Evolutionary conservation across 1,140 invertebrate genomes (phyloP), one percentile per base, ranked within the genome.

Genomic region (Ditylenchus dipsaci): DNA sequence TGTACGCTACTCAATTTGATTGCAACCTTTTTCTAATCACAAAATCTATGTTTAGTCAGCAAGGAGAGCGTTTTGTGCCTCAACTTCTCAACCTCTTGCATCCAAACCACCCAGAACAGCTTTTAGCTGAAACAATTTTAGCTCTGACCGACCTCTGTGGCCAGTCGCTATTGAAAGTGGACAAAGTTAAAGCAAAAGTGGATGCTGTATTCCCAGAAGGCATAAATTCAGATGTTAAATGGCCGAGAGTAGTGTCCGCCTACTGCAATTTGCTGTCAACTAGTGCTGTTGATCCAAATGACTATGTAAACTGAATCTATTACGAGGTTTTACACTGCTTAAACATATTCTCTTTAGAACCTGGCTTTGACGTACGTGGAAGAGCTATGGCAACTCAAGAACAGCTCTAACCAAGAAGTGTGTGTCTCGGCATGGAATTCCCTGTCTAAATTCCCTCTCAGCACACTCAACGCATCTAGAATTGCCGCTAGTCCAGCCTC

Each of bases 221-320:
- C 49, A 53, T 53, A 8, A 53, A 26, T 3, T 53, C 49, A 15
- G 49, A 53, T 53, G 49, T 21, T 7, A 19, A 53, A 21, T 19
- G 23, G n/a, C 49, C n/a, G 3, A 53, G 15, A 53, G 23, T 26
- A 15, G n/a, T 53, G 3, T 19, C 23, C n/a, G 59, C 59, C 3
- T 61, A 61, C n/a, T 61, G 59, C 42, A 1, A 61, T 3, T 45
- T 61, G 7, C n/a, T 61, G 3, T 30, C 59, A 61, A 61, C 59
- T 19, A 61, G 59, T 27, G 38, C n/a, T 47, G 27, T 61, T 27
- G 59, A 61, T 17, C 15, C 27, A 33, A n/a, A 61, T 47, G 59
- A 61, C 42, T 61, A 21, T 45, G 59, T 61, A 30, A 61, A n/a
- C 3, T 7, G 3, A 19, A 17, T 53, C 15, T 1, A 45, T 45